Percentiles rank a stretch among this genome's conserved stretches.
These are phyloP conservation scores for Moxostoma hubbsi DNA, from an alignment of 2,797 vertebrate species.

Conservation along the genomic window DNA sequence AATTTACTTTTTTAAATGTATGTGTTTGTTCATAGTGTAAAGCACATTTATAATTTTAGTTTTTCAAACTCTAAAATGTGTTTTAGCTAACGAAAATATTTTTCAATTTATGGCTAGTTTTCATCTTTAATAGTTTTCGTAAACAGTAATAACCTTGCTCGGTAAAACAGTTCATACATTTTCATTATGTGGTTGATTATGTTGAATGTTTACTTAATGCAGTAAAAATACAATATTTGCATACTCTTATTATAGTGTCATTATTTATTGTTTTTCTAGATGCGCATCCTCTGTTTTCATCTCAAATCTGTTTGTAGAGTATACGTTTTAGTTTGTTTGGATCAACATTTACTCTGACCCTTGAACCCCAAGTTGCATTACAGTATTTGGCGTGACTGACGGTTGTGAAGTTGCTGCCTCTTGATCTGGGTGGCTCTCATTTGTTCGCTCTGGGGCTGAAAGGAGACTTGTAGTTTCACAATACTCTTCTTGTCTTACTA, in stretches of 20 bases:
- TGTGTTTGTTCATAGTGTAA: not conserved
- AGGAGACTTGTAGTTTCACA: constrained; percentile 49
- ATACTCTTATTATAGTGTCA: not conserved
- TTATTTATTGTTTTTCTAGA: not conserved
- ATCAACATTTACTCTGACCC: constrained; percentile 51
- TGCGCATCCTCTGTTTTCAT: not conserved
- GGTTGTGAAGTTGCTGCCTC: constrained; percentile 48
- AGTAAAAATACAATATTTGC: not conserved
- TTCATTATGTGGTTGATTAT: not conserved
- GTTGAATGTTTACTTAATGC: not conserved
- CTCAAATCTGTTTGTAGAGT: not conserved
- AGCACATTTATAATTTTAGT: not conserved
- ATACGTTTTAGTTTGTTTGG: not conserved
- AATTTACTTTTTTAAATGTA: no score
- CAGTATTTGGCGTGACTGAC: constrained; percentile 50
- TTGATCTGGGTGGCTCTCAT: constrained; percentile 48
- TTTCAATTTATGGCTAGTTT: no score
- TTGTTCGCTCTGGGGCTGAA: constrained; percentile 50
- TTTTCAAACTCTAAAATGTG: not conserved
- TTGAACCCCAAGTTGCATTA: constrained; percentile 60
- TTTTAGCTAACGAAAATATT: no score
- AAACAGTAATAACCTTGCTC: not conserved
- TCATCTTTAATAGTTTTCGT: not conserved
- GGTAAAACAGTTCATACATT: not conserved
- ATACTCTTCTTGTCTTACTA: constrained; percentile 50